Percentiles rank a stretch among this genome's conserved stretches.
Conservation (phyloP, 92 coral and sea anemone genomes). For the Palythoa heliodiscus region DNA sequence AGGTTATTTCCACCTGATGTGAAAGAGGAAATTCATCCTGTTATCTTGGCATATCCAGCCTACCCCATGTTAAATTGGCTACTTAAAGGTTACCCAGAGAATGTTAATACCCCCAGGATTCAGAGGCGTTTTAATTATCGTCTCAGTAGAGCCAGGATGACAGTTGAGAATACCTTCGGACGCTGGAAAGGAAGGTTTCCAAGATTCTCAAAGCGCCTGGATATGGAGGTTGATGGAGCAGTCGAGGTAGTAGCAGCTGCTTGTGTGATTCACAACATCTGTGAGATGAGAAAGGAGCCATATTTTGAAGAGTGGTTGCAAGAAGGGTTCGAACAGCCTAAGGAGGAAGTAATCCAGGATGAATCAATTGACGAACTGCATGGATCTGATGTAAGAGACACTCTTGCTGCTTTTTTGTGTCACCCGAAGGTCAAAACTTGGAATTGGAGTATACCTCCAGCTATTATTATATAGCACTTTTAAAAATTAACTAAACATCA, state of each 20-base stretch:
- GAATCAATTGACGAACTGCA: constrained; percentile 35
- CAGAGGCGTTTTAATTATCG: constrained; percentile 50
- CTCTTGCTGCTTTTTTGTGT: constrained; percentile 45
- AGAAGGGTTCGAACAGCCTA: not conserved
- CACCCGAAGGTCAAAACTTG: constrained; percentile 42
- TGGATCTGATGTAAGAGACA: constrained; percentile 37
- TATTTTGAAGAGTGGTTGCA: constrained; percentile 45
- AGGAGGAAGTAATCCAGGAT: not conserved
- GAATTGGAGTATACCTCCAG: constrained; percentile 39
- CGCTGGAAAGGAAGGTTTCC: constrained; percentile 44
- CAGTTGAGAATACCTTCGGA: constrained; percentile 53
- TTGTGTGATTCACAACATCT: not conserved
- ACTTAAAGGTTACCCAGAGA: constrained; percentile 49
- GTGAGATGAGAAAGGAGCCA: not conserved
- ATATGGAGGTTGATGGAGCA: constrained; percentile 26
- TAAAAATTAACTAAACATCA: constrained; percentile 35
- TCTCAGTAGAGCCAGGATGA: constrained; percentile 55
- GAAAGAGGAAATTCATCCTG: constrained; percentile 22
- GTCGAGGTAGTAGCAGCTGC: constrained; percentile 39
- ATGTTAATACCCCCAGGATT: constrained; percentile 38
- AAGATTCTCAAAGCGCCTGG: constrained; percentile 35
- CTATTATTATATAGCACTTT: not conserved
- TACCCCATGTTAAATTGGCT: constrained; percentile 57
- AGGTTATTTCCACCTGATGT: too few species aligned
- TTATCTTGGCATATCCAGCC: constrained; percentile 50